phyloP scores from a whole-genome alignment of 1,140 invertebrate species.

The Archivesica marissinica region DNA sequence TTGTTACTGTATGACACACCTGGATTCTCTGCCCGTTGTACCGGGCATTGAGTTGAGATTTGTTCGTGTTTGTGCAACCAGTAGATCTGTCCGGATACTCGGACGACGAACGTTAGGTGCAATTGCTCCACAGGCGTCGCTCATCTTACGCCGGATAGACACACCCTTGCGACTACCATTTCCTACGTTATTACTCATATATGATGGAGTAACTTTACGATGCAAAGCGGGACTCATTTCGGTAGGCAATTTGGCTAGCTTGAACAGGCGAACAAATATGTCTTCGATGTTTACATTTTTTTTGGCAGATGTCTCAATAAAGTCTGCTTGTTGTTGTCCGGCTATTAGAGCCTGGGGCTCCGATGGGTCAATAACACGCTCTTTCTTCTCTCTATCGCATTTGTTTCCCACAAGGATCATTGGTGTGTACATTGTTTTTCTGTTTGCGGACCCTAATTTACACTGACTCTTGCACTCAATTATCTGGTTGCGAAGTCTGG shows the following conservation, averaged over 20 bases:
- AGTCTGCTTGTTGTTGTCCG: conserved; percentile 86
- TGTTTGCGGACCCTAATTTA: conserved; percentile 53
- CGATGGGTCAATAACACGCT: conserved; percentile 85
- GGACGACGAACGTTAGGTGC: conserved; percentile 92
- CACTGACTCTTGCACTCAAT: conserved; percentile 85
- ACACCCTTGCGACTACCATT: conserved; percentile 85
- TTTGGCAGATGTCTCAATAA: conserved; percentile 92
- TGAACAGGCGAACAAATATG: conserved; percentile 91
- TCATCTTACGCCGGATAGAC: conserved; percentile 91
- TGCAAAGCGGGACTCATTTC: conserved; percentile 95
- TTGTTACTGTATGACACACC: conserved; percentile 51
- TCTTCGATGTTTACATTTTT: conserved; percentile 91
- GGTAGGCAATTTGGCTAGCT: conserved; percentile 90
- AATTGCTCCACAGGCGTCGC: conserved; percentile 93
- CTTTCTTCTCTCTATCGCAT: conserved; percentile 88
- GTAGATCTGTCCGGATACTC: conserved; percentile 92
- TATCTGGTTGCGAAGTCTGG: conserved; percentile 91
- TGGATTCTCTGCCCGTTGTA: not conserved
- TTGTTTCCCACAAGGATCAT: conserved; percentile 94
- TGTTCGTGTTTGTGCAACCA: conserved; percentile 89
- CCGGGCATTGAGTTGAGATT: conserved; percentile 16
- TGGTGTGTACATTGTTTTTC: conserved; percentile 86
- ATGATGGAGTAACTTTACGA: conserved; percentile 82
- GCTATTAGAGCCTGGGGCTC: conserved; percentile 72
- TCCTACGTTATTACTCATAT: conserved; percentile 65